Percentiles rank a stretch among this genome's conserved stretches.
These are phyloP conservation scores for Caenorhabditis macrosperma DNA, from an alignment of 2,888 invertebrate species.

Conservation along the genomic window DNA sequence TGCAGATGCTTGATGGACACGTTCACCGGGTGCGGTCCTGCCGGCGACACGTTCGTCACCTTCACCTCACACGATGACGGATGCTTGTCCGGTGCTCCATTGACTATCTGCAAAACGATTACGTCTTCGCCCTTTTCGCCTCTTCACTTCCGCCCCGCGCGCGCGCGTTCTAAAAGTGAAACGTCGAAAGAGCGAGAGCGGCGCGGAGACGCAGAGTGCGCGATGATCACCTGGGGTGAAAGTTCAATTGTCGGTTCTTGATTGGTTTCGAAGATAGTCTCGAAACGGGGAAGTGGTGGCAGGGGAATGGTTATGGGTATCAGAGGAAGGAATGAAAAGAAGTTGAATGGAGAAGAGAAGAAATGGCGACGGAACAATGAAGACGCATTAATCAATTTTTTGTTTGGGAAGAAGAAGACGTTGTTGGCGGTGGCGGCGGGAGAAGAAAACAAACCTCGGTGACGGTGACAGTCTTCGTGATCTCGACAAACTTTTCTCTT, in stretches of 20 bases:
- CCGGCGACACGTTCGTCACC: slow-evolving; percentile 55
- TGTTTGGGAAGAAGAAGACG: too few species aligned
- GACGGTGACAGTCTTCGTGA: slow-evolving; percentile 67
- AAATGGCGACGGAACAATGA: neutral
- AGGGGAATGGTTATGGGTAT: neutral
- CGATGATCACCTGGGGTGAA: slow-evolving; percentile 40
- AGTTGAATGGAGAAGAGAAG: slow-evolving; percentile 1
- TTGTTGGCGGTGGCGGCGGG: neutral
- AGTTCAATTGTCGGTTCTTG: slow-evolving; percentile 53
- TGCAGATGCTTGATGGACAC: slow-evolving; percentile 60
- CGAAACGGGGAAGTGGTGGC: neutral
- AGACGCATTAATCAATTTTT: neutral
- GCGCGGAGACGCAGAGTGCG: slow-evolving; percentile 21
- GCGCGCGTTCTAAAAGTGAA: slow-evolving; percentile 31
- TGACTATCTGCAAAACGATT: slow-evolving; percentile 41
- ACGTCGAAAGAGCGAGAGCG: slow-evolving; percentile 5
- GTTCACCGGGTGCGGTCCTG: slow-evolving; percentile 55
- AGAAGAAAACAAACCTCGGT: slow-evolving; percentile 57
- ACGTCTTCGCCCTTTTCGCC: neutral
- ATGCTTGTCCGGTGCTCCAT: slow-evolving; percentile 59
- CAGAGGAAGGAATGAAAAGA: slow-evolving; percentile 4
- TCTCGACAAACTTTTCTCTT: slow-evolving; percentile 65
- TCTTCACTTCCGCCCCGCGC: neutral
- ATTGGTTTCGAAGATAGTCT: slow-evolving; percentile 51
- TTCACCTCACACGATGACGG: slow-evolving; percentile 60